Conservation (phyloP, 2,113 vertebrate genomes). For the Rhipidura dahli region DNA sequence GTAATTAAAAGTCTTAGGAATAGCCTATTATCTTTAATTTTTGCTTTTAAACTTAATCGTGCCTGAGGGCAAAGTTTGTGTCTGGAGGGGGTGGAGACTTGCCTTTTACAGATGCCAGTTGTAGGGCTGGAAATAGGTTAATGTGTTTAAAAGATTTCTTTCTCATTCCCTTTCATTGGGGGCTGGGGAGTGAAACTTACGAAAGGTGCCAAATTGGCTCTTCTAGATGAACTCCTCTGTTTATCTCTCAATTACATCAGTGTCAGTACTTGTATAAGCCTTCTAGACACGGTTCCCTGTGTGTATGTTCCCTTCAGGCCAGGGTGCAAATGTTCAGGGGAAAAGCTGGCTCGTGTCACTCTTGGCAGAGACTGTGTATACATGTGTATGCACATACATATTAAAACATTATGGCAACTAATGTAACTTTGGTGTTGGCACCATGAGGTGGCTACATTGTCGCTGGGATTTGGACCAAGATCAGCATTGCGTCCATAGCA, state of each 20-base stretch:
- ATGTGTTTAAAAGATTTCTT: neutral
- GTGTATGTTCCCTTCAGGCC: neutral
- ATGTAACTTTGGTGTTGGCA: neutral
- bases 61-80: neutral
- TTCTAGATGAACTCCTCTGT: neutral
- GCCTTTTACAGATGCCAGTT: neutral
- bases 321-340: neutral
- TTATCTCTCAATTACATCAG: conserved; percentile 29
- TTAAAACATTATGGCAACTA: neutral
- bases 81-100: neutral
- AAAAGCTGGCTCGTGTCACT: neutral
- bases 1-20: neutral
- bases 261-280: neutral
- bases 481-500: neutral
- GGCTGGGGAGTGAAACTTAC: neutral
- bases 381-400: neutral
- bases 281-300: neutral
- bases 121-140: neutral
- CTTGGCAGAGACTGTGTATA: neutral
- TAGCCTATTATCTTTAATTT: neutral
- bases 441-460: neutral
- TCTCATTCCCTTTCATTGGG: neutral
- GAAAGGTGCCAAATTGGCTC: conserved; percentile 1
- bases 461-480: neutral
- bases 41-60: neutral